Base-by-base conservation (phyloP, 2,113 vertebrate genomes). In the Lasiurus borealis region DNA sequence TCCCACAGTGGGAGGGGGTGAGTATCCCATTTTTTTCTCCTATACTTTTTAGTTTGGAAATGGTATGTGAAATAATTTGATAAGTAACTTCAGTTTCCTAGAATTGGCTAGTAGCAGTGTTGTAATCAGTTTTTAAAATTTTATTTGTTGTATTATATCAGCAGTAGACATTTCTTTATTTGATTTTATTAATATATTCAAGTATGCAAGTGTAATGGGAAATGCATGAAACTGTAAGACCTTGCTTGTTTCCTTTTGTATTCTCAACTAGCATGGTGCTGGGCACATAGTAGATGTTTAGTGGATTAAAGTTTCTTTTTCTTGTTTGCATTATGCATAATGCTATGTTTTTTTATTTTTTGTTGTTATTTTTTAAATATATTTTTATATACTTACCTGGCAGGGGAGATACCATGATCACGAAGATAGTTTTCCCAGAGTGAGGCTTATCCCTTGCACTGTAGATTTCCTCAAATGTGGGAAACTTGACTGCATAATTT, bases 1-100 rank as follows among this genome's bases (percentile, higher is more conserved):
- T 99, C 96, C 99, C 99, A 76, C 99, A 99, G 62, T 99, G 99
- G 99, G 99, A 99, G 98, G 98, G 99, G 98, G 99, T 99, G 95
- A 99, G 99, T 99, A 96, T 94, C 71, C 34, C 66, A 8, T 23
- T 92, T 96, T 95, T 95, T 73, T 59, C 69, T 34, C 59, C 29
- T 16, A 10, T 87, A 57, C 18, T 83, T 95, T 77, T 85, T 59
- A 81, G 59, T 87, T 77, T 92, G 7, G 27, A 89, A 31, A 59
- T 66, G 59, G 31, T 75, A 27, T 23, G 29, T 66, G 2, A 23
- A 25, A 34, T 88, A 14, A 85, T 72, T 92, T 80, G 54, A 57
- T 78, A 88, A 85, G 15, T 73, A 78, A 78, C 19, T 78, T 83
- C 14, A 81, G 18, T 72, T 85, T 46, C 21, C 89, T 83, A 88